A percentile compares a stretch with the other conserved stretches of the same genome.
Conservation (phyloP, 1,140 invertebrate genomes). For the Platyscapa corneri region DNA sequence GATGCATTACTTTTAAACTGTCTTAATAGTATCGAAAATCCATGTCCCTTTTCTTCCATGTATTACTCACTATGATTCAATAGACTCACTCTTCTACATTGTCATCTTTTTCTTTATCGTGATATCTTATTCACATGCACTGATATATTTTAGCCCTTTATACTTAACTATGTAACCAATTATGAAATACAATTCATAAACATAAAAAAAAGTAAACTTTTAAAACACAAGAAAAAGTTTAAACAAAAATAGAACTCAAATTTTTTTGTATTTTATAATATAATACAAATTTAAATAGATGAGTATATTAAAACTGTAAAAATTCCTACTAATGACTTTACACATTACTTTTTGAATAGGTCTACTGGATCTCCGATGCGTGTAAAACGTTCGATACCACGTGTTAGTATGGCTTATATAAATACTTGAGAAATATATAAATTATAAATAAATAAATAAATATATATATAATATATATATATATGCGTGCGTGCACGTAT, state of each 20-base stretch:
- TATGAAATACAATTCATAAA: too few relatives aligned
- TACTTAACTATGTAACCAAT: too few relatives aligned
- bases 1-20: not conserved
- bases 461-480: slow-evolving; percentile 25
- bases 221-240: too few relatives aligned
- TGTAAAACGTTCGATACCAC: slow-evolving; percentile 48
- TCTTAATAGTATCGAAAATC: not conserved
- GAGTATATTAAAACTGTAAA: too few relatives aligned
- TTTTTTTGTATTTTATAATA: too few relatives aligned
- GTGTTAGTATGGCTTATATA: slow-evolving; percentile 34
- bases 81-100: not conserved
- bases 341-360: not conserved
- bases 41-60: not conserved
- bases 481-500: not conserved
- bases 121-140: too few relatives aligned
- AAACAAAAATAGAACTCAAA: not conserved
- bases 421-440: slow-evolving; percentile 37
- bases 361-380: slow-evolving; percentile 8
- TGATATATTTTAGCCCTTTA: too few relatives aligned
- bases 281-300: not conserved
- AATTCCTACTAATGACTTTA: not conserved
- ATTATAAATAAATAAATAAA: slow-evolving; percentile 38
- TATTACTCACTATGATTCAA: not conserved
- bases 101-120: not conserved
- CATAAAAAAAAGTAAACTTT: too few relatives aligned